A percentile compares a stretch with the other conserved stretches of the same genome.
These are phyloP conservation scores for Nomada ruficornis DNA, from an alignment of 2,888 invertebrate genomes.

Conservation along the genomic window DNA sequence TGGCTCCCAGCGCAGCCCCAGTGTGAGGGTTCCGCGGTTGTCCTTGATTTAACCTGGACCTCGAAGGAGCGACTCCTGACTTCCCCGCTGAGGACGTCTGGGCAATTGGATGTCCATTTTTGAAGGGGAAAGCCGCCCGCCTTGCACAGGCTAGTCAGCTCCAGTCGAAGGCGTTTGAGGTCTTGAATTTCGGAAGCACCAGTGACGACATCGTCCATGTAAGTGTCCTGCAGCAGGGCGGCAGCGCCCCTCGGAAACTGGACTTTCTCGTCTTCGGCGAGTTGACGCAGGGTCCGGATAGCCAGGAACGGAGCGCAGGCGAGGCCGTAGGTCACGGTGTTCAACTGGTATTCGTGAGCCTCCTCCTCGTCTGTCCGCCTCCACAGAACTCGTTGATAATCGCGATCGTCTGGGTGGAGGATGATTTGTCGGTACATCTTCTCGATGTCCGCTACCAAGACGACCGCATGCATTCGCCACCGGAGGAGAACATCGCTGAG, in stretches of 20 bases:
- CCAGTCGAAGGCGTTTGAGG: not conserved
- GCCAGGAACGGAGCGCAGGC: constrained; percentile 4
- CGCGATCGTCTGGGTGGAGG: not conserved
- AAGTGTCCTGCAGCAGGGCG: not conserved
- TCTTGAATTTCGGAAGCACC: not conserved
- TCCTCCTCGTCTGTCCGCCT: no score
- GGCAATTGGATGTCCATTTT: constrained; percentile 20
- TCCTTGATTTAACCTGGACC: not conserved
- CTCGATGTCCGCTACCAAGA: not conserved
- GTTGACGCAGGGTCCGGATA: not conserved
- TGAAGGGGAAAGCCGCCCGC: constrained; percentile 42
- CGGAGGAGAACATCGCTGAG: not conserved
- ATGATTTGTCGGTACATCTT: constrained; percentile 8
- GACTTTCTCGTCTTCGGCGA: not conserved
- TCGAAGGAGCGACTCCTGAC: not conserved
- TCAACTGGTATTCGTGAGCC: not conserved
- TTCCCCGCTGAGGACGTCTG: not conserved
- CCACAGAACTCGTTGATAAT: constrained; percentile 1
- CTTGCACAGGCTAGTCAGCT: not conserved
- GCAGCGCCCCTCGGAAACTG: not conserved
- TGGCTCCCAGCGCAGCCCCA: not conserved
- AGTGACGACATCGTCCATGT: no score
- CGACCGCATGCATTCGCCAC: not conserved
- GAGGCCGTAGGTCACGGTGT: not conserved
- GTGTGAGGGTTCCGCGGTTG: not conserved